Percentiles rank a stretch among this genome's conserved stretches.
Conservation (phyloP, 2,113 vertebrate genomes). For the Saccopteryx bilineata region DNA sequence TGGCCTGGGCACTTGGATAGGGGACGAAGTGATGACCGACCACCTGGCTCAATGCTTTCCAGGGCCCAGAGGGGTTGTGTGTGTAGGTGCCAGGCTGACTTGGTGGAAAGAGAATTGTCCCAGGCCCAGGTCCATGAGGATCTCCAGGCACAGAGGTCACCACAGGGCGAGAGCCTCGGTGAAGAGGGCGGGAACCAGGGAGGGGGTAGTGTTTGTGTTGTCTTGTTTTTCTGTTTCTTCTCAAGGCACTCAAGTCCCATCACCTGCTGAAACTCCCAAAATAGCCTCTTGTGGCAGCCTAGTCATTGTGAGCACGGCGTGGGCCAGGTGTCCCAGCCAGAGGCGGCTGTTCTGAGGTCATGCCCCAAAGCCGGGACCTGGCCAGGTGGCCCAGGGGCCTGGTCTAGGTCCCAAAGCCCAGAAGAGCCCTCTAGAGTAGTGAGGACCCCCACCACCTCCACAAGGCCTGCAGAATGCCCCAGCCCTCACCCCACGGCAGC, state of each 20-base stretch:
- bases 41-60: background rate
- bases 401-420: background rate
- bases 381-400: background rate
- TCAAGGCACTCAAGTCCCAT: background rate
- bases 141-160: background rate
- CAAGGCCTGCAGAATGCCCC: background rate
- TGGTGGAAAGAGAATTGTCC: background rate
- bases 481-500: background rate
- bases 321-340: constrained; percentile 49
- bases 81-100: too few species aligned
- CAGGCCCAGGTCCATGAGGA: background rate
- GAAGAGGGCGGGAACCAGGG: background rate
- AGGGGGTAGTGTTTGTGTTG: background rate
- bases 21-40: too few species aligned
- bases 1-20: background rate
- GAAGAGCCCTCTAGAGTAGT: background rate
- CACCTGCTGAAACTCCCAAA: constrained; percentile 65
- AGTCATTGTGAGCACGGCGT: constrained; percentile 61
- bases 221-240: constrained; percentile 68
- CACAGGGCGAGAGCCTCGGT: background rate
- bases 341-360: background rate
- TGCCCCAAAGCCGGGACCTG: background rate
- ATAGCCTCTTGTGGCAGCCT: background rate
- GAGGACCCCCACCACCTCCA: too few species aligned
- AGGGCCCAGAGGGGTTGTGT: background rate